Percentiles rank a stretch among this genome's conserved stretches.
These are phyloP conservation scores for Bufotes viridis DNA, from an alignment of 2,797 vertebrate species.

Conservation along the genomic window DNA sequence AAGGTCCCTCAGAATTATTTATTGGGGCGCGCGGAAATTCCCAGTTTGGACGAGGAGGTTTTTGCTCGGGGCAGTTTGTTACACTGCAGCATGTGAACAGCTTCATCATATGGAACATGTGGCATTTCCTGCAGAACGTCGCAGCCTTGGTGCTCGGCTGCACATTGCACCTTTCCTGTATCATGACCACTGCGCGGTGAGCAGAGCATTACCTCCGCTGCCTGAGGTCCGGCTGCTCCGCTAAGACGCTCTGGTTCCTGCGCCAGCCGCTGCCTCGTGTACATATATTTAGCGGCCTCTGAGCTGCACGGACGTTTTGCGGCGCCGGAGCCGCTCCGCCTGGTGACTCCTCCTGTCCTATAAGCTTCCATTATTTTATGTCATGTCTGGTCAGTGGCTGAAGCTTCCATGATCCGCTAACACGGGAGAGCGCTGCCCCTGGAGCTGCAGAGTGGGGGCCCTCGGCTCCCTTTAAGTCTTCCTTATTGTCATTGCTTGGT, in stretches of 20 bases:
- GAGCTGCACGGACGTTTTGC: neutral
- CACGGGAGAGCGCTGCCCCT: constrained; percentile 41
- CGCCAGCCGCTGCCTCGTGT: neutral
- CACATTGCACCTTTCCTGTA: constrained; percentile 35
- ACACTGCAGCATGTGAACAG: constrained; percentile 29
- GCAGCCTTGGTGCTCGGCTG: neutral
- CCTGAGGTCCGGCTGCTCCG: neutral
- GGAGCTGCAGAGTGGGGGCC: no score
- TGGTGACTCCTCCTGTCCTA: neutral
- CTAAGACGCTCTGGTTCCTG: neutral
- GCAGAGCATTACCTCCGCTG: constrained; percentile 2
- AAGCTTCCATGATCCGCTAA: constrained; percentile 2
- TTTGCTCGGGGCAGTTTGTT: constrained; percentile 14
- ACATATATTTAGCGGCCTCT: neutral
- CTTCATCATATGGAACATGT: constrained; percentile 14
- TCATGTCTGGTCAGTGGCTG: constrained; percentile 13
- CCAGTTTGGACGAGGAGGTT: constrained; percentile 26
- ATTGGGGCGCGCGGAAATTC: constrained; percentile 46
- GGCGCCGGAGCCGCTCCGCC: neutral
- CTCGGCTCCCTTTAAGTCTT: constrained; percentile 40
- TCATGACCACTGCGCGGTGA: constrained; percentile 32
- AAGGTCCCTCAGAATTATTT: constrained; percentile 59
- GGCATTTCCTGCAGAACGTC: constrained; percentile 5
- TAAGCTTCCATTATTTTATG: constrained; percentile 40
- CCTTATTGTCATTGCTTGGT: constrained; percentile 40